Base-by-base conservation (phyloP, 2,888 invertebrate genomes). In the Oscheius sp. region DNA sequence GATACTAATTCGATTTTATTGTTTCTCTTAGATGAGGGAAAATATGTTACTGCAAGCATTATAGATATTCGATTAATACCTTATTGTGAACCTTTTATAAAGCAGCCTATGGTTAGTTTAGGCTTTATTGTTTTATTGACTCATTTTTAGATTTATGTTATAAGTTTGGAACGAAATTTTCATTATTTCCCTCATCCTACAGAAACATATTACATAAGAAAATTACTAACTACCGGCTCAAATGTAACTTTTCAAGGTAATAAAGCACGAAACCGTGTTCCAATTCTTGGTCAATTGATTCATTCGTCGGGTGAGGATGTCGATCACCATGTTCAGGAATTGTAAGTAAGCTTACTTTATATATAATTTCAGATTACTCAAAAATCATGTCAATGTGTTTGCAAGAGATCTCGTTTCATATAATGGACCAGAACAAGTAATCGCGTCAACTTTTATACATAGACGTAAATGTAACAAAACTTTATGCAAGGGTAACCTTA, bases 1-100 rank as follows among this genome's bases (percentile, higher is more conserved):
- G 17, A 28, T 30, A 24, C 1, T 2, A 49, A 32, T 33, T 20
- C 8, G n/a, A 5, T 62, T 5, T 0, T 9, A 1, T 8, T 62
- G 9, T 45, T 62, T n/a, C 24, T 62, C 2, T n/a, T 62, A 30
- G 62, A 62, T 33, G 47, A 45, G 33, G 62, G 62, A 20, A 62
- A 20, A 20, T 62, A 33, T 12, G 33, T 47, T 12, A 12, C 2
- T n/a, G 2, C 22, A 2, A 2, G 30, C 6, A 1, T n/a, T 2
- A 30, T 12, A 2, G 20, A 22, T 5, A 14, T 62, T 9, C 62
- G 62, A 14, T 4, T 26, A 2, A 8, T 62, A 8, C 47, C 62
- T 26, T 30, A 32, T 20, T 14, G 20, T n/a, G 62, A 62, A 3
- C 45, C 28, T 5, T 62, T 28, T 47, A 33, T 6, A 8, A 20